These are phyloP conservation scores for Microplitis mediator DNA, from an alignment of 1,140 invertebrate genomes.

Conservation along the genomic window DNA sequence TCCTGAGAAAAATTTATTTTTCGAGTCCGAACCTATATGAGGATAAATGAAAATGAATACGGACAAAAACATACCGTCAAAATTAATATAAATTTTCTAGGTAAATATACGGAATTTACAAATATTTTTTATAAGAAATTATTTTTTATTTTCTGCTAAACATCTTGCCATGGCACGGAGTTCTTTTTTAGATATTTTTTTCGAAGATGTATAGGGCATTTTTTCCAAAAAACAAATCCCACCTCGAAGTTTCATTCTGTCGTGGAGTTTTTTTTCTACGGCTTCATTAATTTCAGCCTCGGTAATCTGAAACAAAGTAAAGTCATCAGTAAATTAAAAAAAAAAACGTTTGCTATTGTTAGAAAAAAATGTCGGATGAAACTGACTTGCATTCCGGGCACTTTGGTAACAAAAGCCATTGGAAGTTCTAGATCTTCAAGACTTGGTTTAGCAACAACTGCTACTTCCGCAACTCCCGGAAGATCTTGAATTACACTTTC, in stretches of 20 bases:
- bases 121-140: no score
- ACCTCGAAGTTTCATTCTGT: conserved; percentile 62
- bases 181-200: conserved; percentile 62
- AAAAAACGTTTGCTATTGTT: no score
- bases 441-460: conserved; percentile 72
- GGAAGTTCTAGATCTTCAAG: conserved; percentile 68
- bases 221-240: conserved; percentile 66
- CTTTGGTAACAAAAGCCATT: conserved; percentile 65
- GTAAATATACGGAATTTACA: no score
- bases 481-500: conserved; percentile 71
- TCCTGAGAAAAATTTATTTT: no score
- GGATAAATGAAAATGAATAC: no score
- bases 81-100: no score
- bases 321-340: background rate
- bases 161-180: background rate
- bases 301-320: conserved; percentile 38
- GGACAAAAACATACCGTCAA: no score
- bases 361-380: no score
- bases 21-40: no score
- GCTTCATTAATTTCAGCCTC: conserved; percentile 45
- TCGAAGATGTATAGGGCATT: conserved; percentile 68
- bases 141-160: background rate
- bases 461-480: conserved; percentile 69
- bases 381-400: conserved; percentile 45
- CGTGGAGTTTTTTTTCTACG: conserved; percentile 47